Base-by-base conservation (phyloP, 2,797 vertebrate genomes). In the Manis pentadactyla region DNA sequence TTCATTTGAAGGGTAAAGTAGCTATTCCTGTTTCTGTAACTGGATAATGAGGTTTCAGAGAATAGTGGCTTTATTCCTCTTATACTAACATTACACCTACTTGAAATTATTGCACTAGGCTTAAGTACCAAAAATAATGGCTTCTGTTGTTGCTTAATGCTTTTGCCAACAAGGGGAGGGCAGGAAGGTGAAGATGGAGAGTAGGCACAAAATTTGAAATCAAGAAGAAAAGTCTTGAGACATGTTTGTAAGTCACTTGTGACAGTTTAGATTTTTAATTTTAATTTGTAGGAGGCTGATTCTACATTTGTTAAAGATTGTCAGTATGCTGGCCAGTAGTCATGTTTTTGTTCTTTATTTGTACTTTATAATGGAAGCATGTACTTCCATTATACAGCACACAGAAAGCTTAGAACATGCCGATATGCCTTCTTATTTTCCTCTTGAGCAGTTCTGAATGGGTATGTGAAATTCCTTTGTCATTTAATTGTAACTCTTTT, bases 11-110 rank as follows among this genome's bases (percentile, higher is more conserved):
- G 10, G 55, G 31, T 93, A 63, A 79, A 83, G 42, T 74, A 66
- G 51, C 18, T 63, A 8, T 79, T 91, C n/a, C 42, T 85, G 46
- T 71, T 84, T 92, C 73, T 66, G 86, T 39, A 96, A 91, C 14
- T 78, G n/a, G 77, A 57, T 83, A 88, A 94, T 51, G 25, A 89
- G 46, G 82, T 95, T 78, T 84, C 77, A 31, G 81, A 96, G 69
- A 90, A 75, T 7, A 63, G n/a, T n/a, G n/a, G 19, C 34, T 90
- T 88, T 93, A 78, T 81, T 68, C 14, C 23, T 94, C 39, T 93
- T 94, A n/a, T 37, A 66, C 77, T 77, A 77, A 86, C 10, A 42
- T 61, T 63, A 85, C 27, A 34, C 93, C 55, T 87, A 92, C 71
- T 92, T 88, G 90, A 88, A 93, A 93, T 88, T 82, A n/a, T 18